Percentiles rank a stretch among this genome's conserved stretches.
phyloP scores from a whole-genome alignment of 2,888 invertebrate genomes.

The Drosophila leonis region DNA sequence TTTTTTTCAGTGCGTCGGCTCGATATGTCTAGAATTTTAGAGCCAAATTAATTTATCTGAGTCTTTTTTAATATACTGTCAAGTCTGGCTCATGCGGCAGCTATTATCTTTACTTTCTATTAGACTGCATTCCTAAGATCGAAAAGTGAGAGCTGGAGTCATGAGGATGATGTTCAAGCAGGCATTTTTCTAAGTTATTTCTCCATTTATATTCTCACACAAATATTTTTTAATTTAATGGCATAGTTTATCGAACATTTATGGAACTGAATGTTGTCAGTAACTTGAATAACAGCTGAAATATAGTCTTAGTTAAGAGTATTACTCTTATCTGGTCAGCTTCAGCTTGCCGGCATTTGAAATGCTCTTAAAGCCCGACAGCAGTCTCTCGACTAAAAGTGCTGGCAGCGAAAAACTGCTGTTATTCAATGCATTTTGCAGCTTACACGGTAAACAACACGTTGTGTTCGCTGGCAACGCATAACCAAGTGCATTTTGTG shows the following conservation, averaged over 20 bases:
- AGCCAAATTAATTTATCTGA: not conserved
- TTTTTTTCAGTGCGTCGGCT: no score
- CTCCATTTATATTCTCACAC: no score
- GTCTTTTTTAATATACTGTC: no score
- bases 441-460: conserved; percentile 7
- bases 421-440: conserved; percentile 8
- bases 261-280: not conserved
- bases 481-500: conserved; percentile 10
- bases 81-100: no score
- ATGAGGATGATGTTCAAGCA: no score
- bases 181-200: not conserved
- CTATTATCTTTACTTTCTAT: not conserved
- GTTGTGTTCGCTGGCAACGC: not conserved
- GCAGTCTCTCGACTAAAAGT: not conserved
- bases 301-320: not conserved
- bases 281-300: not conserved
- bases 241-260: fast-evolving
- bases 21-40: no score
- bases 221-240: not conserved
- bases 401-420: conserved; percentile 6
- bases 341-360: not conserved
- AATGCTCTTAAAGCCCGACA: not conserved
- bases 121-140: no score
- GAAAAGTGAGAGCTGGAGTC: no score
- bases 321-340: not conserved